Base-by-base conservation (phyloP, 2,797 vertebrate genomes). In the Hipposideros larvatus region DNA sequence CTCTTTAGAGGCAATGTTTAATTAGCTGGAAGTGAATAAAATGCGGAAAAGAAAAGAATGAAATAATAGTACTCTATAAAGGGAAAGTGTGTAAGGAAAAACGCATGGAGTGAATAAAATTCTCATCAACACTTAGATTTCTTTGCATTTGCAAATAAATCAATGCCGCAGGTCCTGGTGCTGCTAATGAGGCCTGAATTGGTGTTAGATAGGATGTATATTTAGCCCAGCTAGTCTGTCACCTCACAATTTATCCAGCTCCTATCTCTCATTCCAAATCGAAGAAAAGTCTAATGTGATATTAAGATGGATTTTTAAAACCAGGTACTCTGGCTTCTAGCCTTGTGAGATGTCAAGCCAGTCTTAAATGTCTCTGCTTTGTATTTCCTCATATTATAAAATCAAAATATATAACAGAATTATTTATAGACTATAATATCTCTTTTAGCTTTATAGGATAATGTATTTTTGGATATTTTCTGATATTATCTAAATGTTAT, bases 191-290 rank as follows among this genome's bases (percentile, higher is more conserved):
- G 87, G 53, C n/a, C 26, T 87, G 55, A 74, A 31, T 2, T 78
- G 41, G 37, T 80, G 53, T 84, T 65, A 71, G 28, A 31, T 55
- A 55, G 66, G 26, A 79, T 51, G 18, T 10, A 46, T 84, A 74
- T 92, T 90, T 94, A 95, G 65, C 18, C 5, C 8, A 71, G 22
- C 46, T 13, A 34, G 59, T 82, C 90, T 92, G 46, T 75, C 90
- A 85, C 75, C 61, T 90, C 28, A 28, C 51, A 71, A 93, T 43
- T 77, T 74, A 51, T 26, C 21, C 46, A 46, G 65, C 22, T 57
- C 48, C 63, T 19, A 51, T 19, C 48, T 31, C 15, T 94, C 46
- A 91, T 61, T 75, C 8, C 26, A 90, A 73, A 84, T 77, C 41
- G 37, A 89, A 91, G 70, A 63, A 82, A 87, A 71, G 11, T 80